Evolutionary conservation across 2,113 vertebrate genomes (phyloP), one percentile per base, ranked within the genome.

Genomic region (Tetraodon nigroviridis): DNA sequence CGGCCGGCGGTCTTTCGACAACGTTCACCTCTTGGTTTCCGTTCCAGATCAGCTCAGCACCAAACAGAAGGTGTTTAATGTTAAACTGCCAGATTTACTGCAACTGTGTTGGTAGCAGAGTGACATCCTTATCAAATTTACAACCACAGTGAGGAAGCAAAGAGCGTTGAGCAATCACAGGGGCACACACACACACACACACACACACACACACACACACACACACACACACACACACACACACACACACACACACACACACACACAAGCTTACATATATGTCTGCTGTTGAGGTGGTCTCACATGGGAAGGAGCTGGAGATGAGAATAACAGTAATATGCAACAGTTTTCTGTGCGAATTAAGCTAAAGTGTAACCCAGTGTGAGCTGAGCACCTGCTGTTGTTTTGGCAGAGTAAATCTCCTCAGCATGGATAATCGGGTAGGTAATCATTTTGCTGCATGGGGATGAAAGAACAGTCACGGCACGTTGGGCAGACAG

Each of bases 1-100:
- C 17, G 17, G 16, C 46, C 17, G 3, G 7, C 4, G 5, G n/a
- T 47, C n/a, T 18, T 48, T 29, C 14, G 24, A 27, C 15, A 7
- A 24, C 51, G 20, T 46, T 46, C 32, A 27, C 15, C 15, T 46
- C 50, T 52, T 22, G 41, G 61, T 59, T 60, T 80, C 66, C 61
- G 15, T 54, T 20, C 32, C 51, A 21, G 16, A 51, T 46, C 5
- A 51, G 21, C 50, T 18, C 27, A 10, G 7, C 53, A 66, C 66
- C 18, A 58, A 10, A 44, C 27, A 0, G 6, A 37, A 56, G 41
- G 49, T 61, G 58, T 81, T 74, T 70, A 63, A 68, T 24, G 69
- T 76, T 54, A 79, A 88, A 88, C 87, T 32, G 79, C 62, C 76
- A 78, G 58, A 81, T 80, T 85, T 55, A 88, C 84, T 78, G 74